Percentiles rank a stretch among this genome's conserved stretches.
phyloP scores from a whole-genome alignment of 2,888 invertebrate genomes.

The Chymomyza fuscimana region DNA sequence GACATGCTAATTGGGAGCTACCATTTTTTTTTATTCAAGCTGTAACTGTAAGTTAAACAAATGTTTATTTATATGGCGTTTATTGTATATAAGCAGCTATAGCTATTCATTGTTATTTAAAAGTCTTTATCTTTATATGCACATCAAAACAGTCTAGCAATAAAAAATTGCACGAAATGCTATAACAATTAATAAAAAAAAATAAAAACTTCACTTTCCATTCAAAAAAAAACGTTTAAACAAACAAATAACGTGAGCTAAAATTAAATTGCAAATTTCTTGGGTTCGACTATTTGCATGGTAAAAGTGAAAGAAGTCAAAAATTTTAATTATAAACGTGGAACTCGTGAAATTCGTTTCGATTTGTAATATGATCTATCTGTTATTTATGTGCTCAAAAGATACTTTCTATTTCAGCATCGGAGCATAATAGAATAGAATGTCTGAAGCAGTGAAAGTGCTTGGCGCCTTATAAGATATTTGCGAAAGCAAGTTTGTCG shows the following conservation, averaged over 20 bases:
- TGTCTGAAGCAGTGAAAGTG: conserved; percentile 58
- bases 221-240: conserved; percentile 9
- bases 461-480: conserved; percentile 21
- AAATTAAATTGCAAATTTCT: conserved; percentile 14
- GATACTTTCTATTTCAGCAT: conserved; percentile 59
- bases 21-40: background rate
- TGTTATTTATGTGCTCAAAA: background rate
- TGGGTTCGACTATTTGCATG: conserved; percentile 34
- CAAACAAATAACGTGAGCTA: background rate
- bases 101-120: background rate
- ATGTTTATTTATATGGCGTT: background rate
- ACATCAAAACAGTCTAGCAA: conserved; percentile 35
- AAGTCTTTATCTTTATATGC: background rate
- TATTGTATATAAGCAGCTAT: background rate
- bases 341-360: background rate
- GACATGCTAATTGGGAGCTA: background rate
- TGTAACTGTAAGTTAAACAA: background rate
- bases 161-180: conserved; percentile 48
- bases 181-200: conserved; percentile 27
- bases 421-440: conserved; percentile 63
- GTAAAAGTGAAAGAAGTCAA: conserved; percentile 50
- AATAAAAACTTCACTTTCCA: conserved; percentile 37
- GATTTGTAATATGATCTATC: background rate
- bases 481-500: conserved; percentile 42
- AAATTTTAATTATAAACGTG: conserved; percentile 12